Evolutionary conservation across 2,113 vertebrate genomes (phyloP).

Genomic region (Epinephelus cyanopodus): DNA sequence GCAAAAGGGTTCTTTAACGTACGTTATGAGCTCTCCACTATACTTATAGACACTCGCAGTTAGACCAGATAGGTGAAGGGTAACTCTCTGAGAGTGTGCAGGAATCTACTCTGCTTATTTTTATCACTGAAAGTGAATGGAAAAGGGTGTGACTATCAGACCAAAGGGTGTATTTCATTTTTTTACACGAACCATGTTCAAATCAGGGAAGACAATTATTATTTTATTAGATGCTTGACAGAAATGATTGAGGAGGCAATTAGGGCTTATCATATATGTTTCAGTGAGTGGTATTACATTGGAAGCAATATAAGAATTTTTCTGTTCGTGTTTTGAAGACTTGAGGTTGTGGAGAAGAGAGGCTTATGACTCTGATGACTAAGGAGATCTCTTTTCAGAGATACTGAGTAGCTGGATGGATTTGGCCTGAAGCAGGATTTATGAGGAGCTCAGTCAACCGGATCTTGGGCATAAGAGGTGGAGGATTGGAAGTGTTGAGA

Average conservation of each 20-base stretch:
- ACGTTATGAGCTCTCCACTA: conserved; percentile 6
- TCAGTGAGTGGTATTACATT: neutral
- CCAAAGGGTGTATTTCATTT: neutral
- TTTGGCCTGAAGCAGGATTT: conserved; percentile 16
- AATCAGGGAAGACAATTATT: neutral
- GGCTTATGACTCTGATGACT: neutral
- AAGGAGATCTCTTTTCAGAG: neutral
- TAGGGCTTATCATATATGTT: neutral
- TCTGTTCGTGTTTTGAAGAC: neutral
- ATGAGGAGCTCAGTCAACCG: conserved; percentile 14
- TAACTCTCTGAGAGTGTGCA: neutral
- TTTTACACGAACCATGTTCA: neutral
- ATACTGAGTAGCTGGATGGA: conserved; percentile 11
- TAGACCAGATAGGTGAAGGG: conserved; percentile 21
- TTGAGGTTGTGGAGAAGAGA: neutral
- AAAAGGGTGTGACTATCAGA: neutral
- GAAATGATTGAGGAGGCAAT: neutral
- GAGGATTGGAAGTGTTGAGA: neutral
- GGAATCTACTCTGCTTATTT: conserved; percentile 14
- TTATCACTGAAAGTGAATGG: conserved; percentile 1
- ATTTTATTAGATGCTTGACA: neutral
- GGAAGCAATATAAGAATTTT: neutral
- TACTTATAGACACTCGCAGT: neutral
- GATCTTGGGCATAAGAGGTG: conserved; percentile 8
- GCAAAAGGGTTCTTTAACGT: neutral